Evolutionary conservation across 2,113 vertebrate genomes (phyloP).

Genomic region (Ellobius talpinus): DNA sequence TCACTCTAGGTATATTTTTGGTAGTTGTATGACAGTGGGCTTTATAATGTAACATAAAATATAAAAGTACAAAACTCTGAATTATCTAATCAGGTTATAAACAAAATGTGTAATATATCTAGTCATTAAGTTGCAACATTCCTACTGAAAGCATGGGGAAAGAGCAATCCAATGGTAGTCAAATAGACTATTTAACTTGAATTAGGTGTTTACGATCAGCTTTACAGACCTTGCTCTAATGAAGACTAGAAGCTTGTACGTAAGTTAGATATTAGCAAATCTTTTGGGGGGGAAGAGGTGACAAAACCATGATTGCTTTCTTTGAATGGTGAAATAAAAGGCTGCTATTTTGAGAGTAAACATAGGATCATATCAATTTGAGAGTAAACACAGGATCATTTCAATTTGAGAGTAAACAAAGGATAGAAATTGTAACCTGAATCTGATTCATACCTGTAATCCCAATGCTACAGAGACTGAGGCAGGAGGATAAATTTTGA

Average conservation of each 20-base stretch:
- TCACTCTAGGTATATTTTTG: not conserved
- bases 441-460: not conserved
- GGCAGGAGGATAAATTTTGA: not conserved
- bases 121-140: not conserved
- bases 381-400: not conserved
- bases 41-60: not conserved
- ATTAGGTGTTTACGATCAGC: not conserved
- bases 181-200: not conserved
- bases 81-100: not conserved
- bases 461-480: not conserved
- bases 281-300: not conserved
- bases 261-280: not conserved
- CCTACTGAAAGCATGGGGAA: not conserved
- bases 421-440: not conserved
- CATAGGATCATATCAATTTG: not conserved
- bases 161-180: not conserved
- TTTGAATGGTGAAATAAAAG: not conserved
- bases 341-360: not conserved
- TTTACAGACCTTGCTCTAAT: not conserved
- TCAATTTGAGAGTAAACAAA: not conserved
- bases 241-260: not conserved
- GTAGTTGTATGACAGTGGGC: not conserved
- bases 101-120: not conserved
- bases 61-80: not conserved
- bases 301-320: not conserved